Evolutionary conservation across 92 coral and sea anemone species (phyloP), one percentile per base, ranked within the genome.

Genomic region (Galaxea fascicularis): DNA sequence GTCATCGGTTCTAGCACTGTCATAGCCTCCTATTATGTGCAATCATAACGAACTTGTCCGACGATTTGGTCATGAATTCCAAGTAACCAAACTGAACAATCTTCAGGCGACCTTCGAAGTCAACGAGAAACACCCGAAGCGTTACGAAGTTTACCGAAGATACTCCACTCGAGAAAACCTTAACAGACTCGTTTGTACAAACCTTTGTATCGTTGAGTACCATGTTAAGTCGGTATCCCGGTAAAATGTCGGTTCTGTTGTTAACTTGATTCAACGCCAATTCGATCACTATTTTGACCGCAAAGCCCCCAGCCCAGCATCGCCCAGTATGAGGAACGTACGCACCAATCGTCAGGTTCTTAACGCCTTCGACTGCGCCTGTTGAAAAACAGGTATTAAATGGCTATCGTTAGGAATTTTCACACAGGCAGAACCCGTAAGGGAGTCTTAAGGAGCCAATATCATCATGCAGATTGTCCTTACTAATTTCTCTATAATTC

Each of bases 241-340:
- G 58, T 28, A 91, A 62, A 9, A 91, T 62, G 69, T 91, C 92
- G 63, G 45, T 57, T 60, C 92, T 73, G 41, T 59, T 53, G 73
- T 91, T 91, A 27, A 91, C 89, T 81, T 91, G 94, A 25, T 46
- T 47, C 73, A 91, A 45, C 13, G 94, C 94, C 57, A 88, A 31
- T 29, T 88, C 80, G 28, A 86, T 79, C 16, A 79, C 85, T 4
- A 65, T 65, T 74, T 74, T 74, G 16, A 87, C 89, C 4, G 89
- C 87, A 18, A 21, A 58, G 49, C 94, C 94, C 13, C 94, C 94
- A 4, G 46, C 30, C 94, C 94, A 91, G 52, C 94, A 91, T 8
- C 87, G 71, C 20, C 92, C 92, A 45, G 80, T 78, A 10, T 87
- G 65, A 4, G 94, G 94, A 53, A 62, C 85, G 25, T 84, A 91